Conservation (phyloP, 1,140 invertebrate genomes). For the Sminthurides bifidus region DNA sequence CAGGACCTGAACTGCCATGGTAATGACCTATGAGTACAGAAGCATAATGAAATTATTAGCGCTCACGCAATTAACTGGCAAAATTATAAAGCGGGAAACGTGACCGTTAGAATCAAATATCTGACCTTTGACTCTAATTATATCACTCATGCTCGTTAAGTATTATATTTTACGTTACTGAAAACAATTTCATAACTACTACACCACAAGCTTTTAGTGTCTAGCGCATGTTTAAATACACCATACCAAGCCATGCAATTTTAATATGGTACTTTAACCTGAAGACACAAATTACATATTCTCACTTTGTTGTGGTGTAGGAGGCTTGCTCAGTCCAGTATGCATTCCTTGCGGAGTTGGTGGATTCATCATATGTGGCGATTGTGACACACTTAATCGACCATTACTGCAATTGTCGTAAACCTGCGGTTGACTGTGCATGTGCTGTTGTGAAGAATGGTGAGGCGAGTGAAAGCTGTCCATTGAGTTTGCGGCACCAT, state of each 20-base stretch:
- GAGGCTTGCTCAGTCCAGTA: slow-evolving; percentile 10
- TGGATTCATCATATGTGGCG: slow-evolving; percentile 28
- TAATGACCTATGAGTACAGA: slow-evolving; percentile 14
- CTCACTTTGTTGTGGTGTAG: slow-evolving; percentile 25
- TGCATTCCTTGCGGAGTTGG: slow-evolving; percentile 22
- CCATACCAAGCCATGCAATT: no score
- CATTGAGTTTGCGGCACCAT: slow-evolving; percentile 15
- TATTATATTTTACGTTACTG: no score
- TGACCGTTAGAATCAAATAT: no score
- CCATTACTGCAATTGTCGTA: slow-evolving; percentile 15
- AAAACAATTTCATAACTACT: no score
- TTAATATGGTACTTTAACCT: no score
- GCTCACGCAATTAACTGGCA: no score
- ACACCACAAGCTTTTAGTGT: no score
- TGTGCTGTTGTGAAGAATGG: slow-evolving; percentile 15
- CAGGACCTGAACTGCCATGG: slow-evolving; percentile 14
- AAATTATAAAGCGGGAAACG: no score
- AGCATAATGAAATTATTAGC: not conserved
- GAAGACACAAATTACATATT: no score
- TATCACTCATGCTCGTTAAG: no score
- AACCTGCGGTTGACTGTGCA: slow-evolving; percentile 12
- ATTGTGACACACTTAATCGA: slow-evolving; percentile 20
- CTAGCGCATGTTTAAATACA: no score
- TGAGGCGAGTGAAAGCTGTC: slow-evolving; percentile 21
- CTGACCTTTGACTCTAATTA: no score